These are phyloP conservation scores for Strigops habroptila DNA, from an alignment of 2,113 vertebrate genomes.

Conservation along the genomic window DNA sequence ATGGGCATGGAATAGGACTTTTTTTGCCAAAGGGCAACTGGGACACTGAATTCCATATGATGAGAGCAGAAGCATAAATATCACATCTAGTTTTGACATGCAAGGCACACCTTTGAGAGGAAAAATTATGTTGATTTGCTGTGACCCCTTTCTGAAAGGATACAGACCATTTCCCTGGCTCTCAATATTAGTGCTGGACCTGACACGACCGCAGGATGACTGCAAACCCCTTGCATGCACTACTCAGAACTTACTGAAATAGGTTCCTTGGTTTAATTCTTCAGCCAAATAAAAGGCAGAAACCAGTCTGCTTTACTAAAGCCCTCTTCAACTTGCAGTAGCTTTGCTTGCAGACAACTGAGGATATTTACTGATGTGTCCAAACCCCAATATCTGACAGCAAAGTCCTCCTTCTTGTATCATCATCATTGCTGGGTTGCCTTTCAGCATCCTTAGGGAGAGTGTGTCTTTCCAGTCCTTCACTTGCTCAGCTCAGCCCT, in stretches of 20 bases:
- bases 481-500: neutral
- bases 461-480: neutral
- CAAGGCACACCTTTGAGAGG: accelerated
- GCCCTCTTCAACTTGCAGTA: neutral
- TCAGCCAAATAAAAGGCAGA: neutral
- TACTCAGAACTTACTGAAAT: neutral
- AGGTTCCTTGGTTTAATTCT: neutral
- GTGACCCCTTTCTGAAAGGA: neutral
- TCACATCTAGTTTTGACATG: neutral
- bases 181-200: neutral
- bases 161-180: neutral
- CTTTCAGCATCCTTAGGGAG: slow-evolving; percentile 24
- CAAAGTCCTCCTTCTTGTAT: neutral
- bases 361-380: neutral
- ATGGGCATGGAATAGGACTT: neutral
- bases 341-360: neutral
- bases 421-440: neutral
- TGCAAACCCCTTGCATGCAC: neutral
- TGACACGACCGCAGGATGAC: neutral
- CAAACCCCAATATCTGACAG: neutral
- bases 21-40: neutral
- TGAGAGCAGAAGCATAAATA: neutral
- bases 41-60: neutral
- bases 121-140: neutral
- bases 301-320: neutral